These are phyloP conservation scores for Salpingus planirostris DNA, from an alignment of 2,888 invertebrate species.

Conservation along the genomic window DNA sequence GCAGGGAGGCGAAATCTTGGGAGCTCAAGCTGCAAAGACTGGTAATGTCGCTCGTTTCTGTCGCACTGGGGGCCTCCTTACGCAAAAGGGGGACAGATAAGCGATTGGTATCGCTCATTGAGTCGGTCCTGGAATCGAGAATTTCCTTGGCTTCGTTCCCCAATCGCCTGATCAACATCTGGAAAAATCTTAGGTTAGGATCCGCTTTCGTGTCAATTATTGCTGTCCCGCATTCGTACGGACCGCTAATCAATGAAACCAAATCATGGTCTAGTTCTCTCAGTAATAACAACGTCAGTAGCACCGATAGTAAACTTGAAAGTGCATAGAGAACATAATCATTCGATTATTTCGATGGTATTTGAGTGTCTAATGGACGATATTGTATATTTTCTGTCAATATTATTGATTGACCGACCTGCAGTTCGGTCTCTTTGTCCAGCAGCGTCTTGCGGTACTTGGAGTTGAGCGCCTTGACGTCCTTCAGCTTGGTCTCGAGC, in stretches of 20 bases:
- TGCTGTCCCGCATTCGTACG: too few relatives aligned
- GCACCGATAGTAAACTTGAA: too few relatives aligned
- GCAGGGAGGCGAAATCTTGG: slow-evolving; percentile 46
- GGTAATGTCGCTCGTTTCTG: slow-evolving; percentile 64
- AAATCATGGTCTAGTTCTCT: too few relatives aligned
- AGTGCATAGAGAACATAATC: too few relatives aligned
- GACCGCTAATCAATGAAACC: too few relatives aligned
- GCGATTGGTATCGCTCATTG: slow-evolving; percentile 35
- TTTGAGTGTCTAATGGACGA: too few relatives aligned
- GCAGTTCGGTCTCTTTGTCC: slow-evolving; percentile 75
- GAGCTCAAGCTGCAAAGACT: slow-evolving; percentile 65
- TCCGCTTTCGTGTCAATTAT: too few relatives aligned
- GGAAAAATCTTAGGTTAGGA: too few relatives aligned
- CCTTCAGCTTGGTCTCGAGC: slow-evolving; percentile 72
- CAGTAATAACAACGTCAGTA: too few relatives aligned
- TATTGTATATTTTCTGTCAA: too few relatives aligned
- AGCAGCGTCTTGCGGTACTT: slow-evolving; percentile 73
- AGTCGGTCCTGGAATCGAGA: slow-evolving; percentile 35
- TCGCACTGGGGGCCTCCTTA: slow-evolving; percentile 52
- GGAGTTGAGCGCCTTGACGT: slow-evolving; percentile 76
- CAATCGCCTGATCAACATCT: slow-evolving; percentile 60
- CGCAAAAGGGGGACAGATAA: slow-evolving; percentile 41
- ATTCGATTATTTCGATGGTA: too few relatives aligned
- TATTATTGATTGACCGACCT: too few relatives aligned
- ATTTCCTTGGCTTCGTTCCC: slow-evolving; percentile 51